Percentiles rank a stretch among this genome's conserved stretches.
Conservation (phyloP, 2,888 invertebrate genomes). For the Rhingia campestris region DNA sequence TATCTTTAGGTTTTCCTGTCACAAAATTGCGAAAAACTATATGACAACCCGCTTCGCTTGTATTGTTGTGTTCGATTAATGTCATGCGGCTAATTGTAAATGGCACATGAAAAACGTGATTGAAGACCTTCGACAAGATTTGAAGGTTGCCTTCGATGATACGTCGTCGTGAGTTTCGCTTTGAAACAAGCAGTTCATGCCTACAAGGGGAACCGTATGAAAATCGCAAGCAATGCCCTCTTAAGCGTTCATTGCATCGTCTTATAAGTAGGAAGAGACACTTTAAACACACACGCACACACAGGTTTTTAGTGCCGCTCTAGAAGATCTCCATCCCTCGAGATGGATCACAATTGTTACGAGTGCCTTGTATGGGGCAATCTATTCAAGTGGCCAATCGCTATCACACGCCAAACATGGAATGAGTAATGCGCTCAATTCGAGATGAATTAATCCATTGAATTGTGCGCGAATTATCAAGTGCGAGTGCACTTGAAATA, state of each 20-base stretch:
- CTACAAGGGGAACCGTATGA: not conserved
- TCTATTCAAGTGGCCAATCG: conserved; percentile 70
- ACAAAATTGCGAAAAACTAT: conserved; percentile 20
- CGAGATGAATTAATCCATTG: conserved; percentile 65
- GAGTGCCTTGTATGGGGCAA: conserved; percentile 43
- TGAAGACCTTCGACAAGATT: conserved; percentile 49
- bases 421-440: conserved; percentile 63
- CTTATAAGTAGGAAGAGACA: conserved; percentile 61
- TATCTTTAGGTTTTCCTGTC: conserved; percentile 41
- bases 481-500: conserved; percentile 22
- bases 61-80: conserved; percentile 40
- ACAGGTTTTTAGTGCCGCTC: conserved; percentile 29
- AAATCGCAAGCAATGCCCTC: conserved; percentile 38
- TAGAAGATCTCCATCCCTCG: conserved; percentile 16
- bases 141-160: conserved; percentile 46
- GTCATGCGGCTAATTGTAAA: conserved; percentile 40
- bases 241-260: conserved; percentile 69
- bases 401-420: conserved; percentile 55
- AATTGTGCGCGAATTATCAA: conserved; percentile 56
- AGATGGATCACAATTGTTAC: conserved; percentile 46
- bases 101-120: not conserved
- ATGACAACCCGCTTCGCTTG: conserved; percentile 9
- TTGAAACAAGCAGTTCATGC: not conserved
- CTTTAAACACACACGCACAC: conserved; percentile 45
- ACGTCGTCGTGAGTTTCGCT: conserved; percentile 6